A percentile compares a stretch with the other conserved stretches of the same genome.
phyloP scores from a whole-genome alignment of 2,113 vertebrate genomes.

The Takifugu flavidus region DNA sequence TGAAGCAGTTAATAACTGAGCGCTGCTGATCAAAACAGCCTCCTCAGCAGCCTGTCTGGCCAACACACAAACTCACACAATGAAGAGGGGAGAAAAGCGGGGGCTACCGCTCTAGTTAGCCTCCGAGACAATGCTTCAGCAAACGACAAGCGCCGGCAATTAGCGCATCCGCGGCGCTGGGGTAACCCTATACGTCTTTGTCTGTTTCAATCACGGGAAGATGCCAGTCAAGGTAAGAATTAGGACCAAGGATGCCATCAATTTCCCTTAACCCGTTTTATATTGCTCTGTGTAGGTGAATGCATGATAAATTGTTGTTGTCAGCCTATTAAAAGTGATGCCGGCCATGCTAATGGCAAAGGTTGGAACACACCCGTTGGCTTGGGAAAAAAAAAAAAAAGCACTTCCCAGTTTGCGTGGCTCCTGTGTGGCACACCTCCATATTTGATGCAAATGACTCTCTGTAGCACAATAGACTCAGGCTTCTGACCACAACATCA shows the following conservation, averaged over 20 bases:
- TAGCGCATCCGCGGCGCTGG: constrained; percentile 83
- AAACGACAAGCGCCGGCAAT: constrained; percentile 92
- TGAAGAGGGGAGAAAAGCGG: constrained; percentile 67
- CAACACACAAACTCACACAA: constrained; percentile 82
- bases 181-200: constrained; percentile 93
- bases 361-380: constrained; percentile 70
- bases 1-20: constrained; percentile 89
- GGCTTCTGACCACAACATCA: constrained; percentile 48
- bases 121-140: constrained; percentile 86
- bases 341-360: constrained; percentile 70
- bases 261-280: constrained; percentile 91
- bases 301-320: constrained; percentile 90
- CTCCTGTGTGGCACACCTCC: constrained; percentile 20
- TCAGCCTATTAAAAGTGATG: constrained; percentile 90
- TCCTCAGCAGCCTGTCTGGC: constrained; percentile 82
- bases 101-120: constrained; percentile 83
- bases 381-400: constrained; percentile 5
- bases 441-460: constrained; percentile 55
- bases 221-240: constrained; percentile 83
- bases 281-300: constrained; percentile 84
- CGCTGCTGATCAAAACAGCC: constrained; percentile 83
- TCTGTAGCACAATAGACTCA: constrained; percentile 48
- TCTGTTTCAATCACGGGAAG: constrained; percentile 89
- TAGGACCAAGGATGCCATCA: constrained; percentile 89
- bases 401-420: constrained; percentile 4